Base-by-base conservation (phyloP, 2,113 vertebrate species). In the Lota lota region DNA sequence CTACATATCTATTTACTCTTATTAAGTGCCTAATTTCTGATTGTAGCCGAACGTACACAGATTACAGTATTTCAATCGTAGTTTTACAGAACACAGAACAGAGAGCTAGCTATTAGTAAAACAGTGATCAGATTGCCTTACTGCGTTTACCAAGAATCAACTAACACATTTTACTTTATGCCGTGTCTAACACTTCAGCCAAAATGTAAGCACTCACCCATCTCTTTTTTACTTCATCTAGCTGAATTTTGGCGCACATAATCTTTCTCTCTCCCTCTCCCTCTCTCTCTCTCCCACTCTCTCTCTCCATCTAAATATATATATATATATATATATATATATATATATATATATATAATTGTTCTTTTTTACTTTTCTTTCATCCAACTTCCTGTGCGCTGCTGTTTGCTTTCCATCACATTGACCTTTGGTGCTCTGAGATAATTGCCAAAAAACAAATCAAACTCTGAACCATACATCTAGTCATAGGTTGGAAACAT, bases 11-110 rank as follows among this genome's bases (percentile, higher is more conserved):
- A 84, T 90, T 83, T 89, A 89, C 80, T 87, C 88, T 87, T 90
- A 88, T 90, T 90, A 93, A 92, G 92, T 92, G 91, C 91, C 92
- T 93, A 83, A 89, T 93, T 92, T 92, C 90, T 89, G 90, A 92
- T 92, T 93, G 92, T 92, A 92, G 91, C 90, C 88, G 90, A 92
- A 92, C 91, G 91, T 90, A 91, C 88, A 90, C 88, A 89, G 87
- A 71, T 87, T 79, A 89, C 85, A 82, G 81, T 88, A 83, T 74
- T 77, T 87, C 80, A 83, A 70, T 82, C 78, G 72, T 78, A 86
- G 83, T 84, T 83, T 78, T 70, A 64, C 72, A 79, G 64, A 77
- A 57, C 63, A 85, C 77, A 72, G 60, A 79, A 64, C 33, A 22
- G 61, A 83, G 78, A 73, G 68, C 68, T 74, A 65, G 68, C 70